Base-by-base conservation (phyloP, 2,888 invertebrate species). In the Oligia latruncula region DNA sequence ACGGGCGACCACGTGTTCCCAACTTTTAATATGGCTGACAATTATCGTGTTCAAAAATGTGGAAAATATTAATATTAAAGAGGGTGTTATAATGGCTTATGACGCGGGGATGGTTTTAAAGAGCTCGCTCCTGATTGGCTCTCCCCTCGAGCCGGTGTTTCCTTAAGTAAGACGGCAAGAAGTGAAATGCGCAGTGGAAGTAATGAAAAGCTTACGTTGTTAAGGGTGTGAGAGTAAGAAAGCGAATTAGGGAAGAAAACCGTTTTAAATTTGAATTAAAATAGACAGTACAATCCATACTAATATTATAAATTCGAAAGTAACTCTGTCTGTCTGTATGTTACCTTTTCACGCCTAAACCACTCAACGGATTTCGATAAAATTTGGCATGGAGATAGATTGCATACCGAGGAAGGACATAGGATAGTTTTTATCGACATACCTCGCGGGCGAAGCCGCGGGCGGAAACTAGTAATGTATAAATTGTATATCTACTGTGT, bases 1-100 rank as follows among this genome's bases (percentile, higher is more conserved):
- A 88, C 90, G 84, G 88, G 58, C 80, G 83, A 92, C 93, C 95
- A 95, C 95, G 95, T 94, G 95, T 92, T 79, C 77, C 93, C 90
- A 92, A 94, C 92, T 95, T 95, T 95, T 95, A 96, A 96, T 96
- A 95, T 93, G 89, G 86, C 90, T 88, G 91, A 95, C 96, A 96
- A 95, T 96, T 96, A 96, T 91, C 89, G 92, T 91, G 95, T 85
- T 91, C 95, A 95, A 91, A 92, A 92, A 92, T 91, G 94, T 94
- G 95, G 95, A 95, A 96, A 94, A 95, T 96, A 96, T 96, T 95
- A 94, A 95, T 94, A 94, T 93, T 88, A 92, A 91, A 87, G 93
- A 92, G 94, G 94, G 94, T 90, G 92, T 88, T 84, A 93, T 92
- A 94, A 94, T 92, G 90, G 92, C 93, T 93, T 92, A 92, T 93